Evolutionary conservation across 2,797 vertebrate genomes (phyloP).

Genomic region (Onychomys leucogaster): DNA sequence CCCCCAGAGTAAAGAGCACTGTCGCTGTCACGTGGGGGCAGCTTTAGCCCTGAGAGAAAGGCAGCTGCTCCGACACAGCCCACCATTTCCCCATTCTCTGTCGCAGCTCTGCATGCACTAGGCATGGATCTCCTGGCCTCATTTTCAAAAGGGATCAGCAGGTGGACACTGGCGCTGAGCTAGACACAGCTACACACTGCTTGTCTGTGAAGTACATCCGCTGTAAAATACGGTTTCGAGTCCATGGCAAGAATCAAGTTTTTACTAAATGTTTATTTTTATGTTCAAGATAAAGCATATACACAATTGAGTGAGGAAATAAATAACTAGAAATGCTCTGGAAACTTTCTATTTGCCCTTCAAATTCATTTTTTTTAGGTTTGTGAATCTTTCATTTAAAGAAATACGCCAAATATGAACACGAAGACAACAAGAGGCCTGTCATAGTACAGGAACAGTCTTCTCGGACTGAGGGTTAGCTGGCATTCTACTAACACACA

Average conservation of each 20-base stretch:
- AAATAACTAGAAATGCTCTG: slow-evolving; percentile 83
- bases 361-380: slow-evolving; percentile 59
- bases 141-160: background rate
- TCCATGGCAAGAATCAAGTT: slow-evolving; percentile 63
- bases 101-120: background rate
- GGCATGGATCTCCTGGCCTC: background rate
- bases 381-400: slow-evolving; percentile 69
- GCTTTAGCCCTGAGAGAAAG: background rate
- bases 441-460: slow-evolving; percentile 67
- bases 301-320: slow-evolving; percentile 76
- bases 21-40: background rate
- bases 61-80: background rate
- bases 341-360: slow-evolving; percentile 73
- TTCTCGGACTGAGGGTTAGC: slow-evolving; percentile 66
- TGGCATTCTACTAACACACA: slow-evolving; percentile 75
- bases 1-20: background rate
- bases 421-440: slow-evolving; percentile 49
- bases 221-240: slow-evolving; percentile 11
- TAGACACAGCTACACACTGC: background rate
- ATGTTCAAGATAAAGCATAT: slow-evolving; percentile 80
- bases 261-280: slow-evolving; percentile 81
- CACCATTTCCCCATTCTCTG: background rate
- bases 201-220: background rate
- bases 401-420: slow-evolving; percentile 69
- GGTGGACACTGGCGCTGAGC: too few relatives aligned